Conservation (phyloP, 2,888 invertebrate species). For the Polydrusus tereticollis region DNA sequence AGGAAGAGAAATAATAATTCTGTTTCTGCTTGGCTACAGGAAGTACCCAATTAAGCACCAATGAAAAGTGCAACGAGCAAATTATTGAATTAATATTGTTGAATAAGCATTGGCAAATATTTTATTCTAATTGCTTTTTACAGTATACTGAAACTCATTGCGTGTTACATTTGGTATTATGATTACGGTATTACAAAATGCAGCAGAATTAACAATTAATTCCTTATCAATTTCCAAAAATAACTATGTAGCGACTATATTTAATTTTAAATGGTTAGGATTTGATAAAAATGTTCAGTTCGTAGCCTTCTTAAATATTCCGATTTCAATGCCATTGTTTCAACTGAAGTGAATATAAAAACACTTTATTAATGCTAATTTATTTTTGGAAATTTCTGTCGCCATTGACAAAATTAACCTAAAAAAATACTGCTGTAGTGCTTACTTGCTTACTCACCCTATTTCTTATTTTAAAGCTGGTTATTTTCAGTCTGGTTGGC, state of each 20-base stretch:
- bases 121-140: constrained; percentile 41
- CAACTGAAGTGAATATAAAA: background rate
- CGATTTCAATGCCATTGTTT: constrained; percentile 5
- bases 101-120: constrained; percentile 43
- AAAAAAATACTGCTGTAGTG: constrained; percentile 50
- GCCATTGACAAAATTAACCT: constrained; percentile 55
- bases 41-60: constrained; percentile 41
- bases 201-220: constrained; percentile 20
- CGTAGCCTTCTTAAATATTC: background rate
- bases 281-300: constrained; percentile 30
- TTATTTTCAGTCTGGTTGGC: constrained; percentile 10
- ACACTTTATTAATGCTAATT: constrained; percentile 2
- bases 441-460: constrained; percentile 61
- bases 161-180: constrained; percentile 9
- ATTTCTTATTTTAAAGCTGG: constrained; percentile 31
- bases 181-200: constrained; percentile 34
- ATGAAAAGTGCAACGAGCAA: constrained; percentile 44
- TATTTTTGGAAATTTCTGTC: constrained; percentile 43
- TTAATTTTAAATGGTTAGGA: constrained; percentile 18
- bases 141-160: constrained; percentile 37
- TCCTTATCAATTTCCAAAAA: constrained; percentile 41
- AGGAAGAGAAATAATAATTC: constrained; percentile 9
- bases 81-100: constrained; percentile 41
- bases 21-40: constrained; percentile 24
- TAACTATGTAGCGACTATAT: constrained; percentile 18